Evolutionary conservation across 2,888 invertebrate genomes (phyloP), one percentile per base, ranked within the genome.

Genomic region (Gasteruption jaculator): DNA sequence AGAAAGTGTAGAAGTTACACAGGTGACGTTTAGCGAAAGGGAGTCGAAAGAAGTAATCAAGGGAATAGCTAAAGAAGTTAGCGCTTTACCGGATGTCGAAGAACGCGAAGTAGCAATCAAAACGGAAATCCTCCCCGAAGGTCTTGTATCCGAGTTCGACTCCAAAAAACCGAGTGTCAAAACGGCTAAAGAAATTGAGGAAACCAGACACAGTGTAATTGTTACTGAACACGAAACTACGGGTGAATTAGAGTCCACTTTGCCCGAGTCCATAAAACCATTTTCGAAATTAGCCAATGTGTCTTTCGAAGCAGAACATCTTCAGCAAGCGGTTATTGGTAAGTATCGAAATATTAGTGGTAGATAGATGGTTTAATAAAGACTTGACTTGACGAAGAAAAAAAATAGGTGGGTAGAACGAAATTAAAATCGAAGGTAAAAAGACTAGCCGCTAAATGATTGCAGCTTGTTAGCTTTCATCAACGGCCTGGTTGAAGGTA

Each of bases 151-250:
- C 21, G 68, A 65, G 45, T 61, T 70, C 29, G 42, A 50, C 18
- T 34, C 57, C 3, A 48, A 50, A 5, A 59, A 56, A 42, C 65
- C 61, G 16, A 55, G 46, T 38, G 53, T 54, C 44, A 71, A 61
- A 57, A 58, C 47, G 25, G 65, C 69, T 8, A 57, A 54, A 36
- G 53, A 63, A 42, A 52, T 65, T 4, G 54, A 63, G 20, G 64
- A 65, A 30, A 53, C 63, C 38, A 68, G 71, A 36, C 73, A 74
- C 53, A 73, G 77, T 49, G 54, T 78, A 32, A 65, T 76, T 37
- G 65, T 78, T 41, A 75, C 74, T 35, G 76, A 77, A 56, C 65
- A 71, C 48, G 65, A 63, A 52, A 65, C 71, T 46, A 68, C 73
- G 53, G 75, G 71, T 53, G 74, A 75, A 68, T 61, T 73, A 34